These are phyloP conservation scores for Corydoras maculifer DNA, from an alignment of 2,113 vertebrate species.

Conservation along the genomic window DNA sequence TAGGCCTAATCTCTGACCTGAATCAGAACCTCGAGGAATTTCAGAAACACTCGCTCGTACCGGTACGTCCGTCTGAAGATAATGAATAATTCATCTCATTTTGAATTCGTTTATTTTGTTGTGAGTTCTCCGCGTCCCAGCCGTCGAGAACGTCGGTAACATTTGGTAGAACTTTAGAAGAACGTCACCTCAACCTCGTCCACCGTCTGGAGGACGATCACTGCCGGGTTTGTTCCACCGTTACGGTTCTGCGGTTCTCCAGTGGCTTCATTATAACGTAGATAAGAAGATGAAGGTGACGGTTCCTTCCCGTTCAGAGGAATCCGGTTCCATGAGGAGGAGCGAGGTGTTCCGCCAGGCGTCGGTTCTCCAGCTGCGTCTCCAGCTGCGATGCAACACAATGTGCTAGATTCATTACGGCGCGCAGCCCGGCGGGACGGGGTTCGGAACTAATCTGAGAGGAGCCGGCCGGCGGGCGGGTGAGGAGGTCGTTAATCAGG, in stretches of 20 bases:
- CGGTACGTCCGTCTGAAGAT: slow-evolving; percentile 5
- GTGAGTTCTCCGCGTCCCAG: too few species aligned
- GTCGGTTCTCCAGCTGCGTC: slow-evolving; percentile 18
- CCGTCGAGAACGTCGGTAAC: too few species aligned
- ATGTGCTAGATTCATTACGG: slow-evolving; percentile 28
- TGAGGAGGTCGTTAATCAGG: slow-evolving; percentile 16
- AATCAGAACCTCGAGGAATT: slow-evolving; percentile 9
- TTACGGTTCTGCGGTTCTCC: too few species aligned
- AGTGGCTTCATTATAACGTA: not conserved
- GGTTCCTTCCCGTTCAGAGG: slow-evolving; percentile 30
- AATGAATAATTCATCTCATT: not conserved
- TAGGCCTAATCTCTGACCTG: slow-evolving; percentile 10
- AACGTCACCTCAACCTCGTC: too few species aligned
- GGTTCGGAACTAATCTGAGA: not conserved
- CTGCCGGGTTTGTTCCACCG: too few species aligned
- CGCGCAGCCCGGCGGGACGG: not conserved
- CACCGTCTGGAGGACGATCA: too few species aligned
- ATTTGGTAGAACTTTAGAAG: too few species aligned
- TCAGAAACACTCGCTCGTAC: not conserved
- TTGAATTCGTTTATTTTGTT: too few species aligned
- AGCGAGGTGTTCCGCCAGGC: slow-evolving; percentile 27
- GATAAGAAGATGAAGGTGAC: not conserved
- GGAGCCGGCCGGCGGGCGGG: slow-evolving; percentile 5
- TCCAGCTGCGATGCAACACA: slow-evolving; percentile 25
- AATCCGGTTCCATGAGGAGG: slow-evolving; percentile 29